Conservation (phyloP, 2,113 vertebrate genomes). For the Siniperca knerii region DNA sequence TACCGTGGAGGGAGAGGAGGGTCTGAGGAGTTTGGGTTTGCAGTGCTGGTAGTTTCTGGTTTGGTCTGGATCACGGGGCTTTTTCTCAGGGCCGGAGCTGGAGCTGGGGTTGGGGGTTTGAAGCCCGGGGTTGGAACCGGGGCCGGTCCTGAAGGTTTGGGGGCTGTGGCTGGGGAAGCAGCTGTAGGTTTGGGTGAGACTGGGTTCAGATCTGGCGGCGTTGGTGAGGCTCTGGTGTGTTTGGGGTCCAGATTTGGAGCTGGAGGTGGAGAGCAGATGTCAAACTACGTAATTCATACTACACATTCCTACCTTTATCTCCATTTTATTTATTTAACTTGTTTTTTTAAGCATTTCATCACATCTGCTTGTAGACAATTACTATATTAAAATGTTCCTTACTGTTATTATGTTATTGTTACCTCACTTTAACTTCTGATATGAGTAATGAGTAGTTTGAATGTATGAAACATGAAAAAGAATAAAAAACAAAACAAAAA, state of each 20-base stretch:
- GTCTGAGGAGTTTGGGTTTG: constrained; percentile 34
- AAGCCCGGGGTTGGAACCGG: background rate
- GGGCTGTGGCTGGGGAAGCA: constrained; percentile 69
- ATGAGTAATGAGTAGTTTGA: too few species aligned
- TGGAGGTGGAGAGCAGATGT: constrained; percentile 4
- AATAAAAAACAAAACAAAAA: too few species aligned
- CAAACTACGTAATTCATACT: background rate
- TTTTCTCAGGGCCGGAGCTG: constrained; percentile 55
- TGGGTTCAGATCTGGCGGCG: constrained; percentile 29
- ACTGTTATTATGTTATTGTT: too few species aligned
- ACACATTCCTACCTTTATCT: background rate
- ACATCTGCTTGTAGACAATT: too few species aligned
- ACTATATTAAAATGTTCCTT: too few species aligned
- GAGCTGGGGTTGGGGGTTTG: constrained; percentile 27
- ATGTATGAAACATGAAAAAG: too few species aligned
- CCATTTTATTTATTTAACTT: too few species aligned
- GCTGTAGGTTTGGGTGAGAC: constrained; percentile 75
- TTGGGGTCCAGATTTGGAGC: constrained; percentile 56
- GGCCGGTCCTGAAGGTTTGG: constrained; percentile 16
- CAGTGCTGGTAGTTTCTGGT: constrained; percentile 5
- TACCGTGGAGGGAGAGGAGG: constrained; percentile 75
- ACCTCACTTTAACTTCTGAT: too few species aligned
- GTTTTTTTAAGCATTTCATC: too few species aligned
- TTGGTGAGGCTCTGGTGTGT: background rate
- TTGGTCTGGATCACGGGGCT: constrained; percentile 28